Evolutionary conservation across 2,888 invertebrate genomes (phyloP).

Genomic region (Synanthedon myopaeformis): DNA sequence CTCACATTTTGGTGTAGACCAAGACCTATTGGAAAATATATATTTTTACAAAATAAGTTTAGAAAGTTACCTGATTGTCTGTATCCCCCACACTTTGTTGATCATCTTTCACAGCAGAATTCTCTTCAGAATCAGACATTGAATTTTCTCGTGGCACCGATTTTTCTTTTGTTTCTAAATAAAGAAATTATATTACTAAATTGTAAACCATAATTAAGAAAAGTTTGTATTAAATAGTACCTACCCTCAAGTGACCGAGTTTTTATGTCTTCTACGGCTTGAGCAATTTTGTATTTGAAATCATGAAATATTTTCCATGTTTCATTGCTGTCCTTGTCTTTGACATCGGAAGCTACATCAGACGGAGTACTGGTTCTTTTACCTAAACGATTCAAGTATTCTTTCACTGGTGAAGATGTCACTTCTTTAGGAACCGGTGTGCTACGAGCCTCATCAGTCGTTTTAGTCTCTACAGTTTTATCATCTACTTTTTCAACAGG

Average conservation of each 20-base stretch:
- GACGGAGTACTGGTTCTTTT: conserved; percentile 75
- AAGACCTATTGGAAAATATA: background rate
- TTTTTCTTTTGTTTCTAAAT: conserved; percentile 52
- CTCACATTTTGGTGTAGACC: too few species aligned
- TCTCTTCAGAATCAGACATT: conserved; percentile 75
- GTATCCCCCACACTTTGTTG: conserved; percentile 64
- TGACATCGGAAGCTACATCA: conserved; percentile 59
- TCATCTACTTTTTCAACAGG: conserved; percentile 38
- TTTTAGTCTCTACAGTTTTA: conserved; percentile 33
- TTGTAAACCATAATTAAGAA: too few species aligned
- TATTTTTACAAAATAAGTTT: background rate
- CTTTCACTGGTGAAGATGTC: conserved; percentile 66
- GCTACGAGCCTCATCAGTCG: conserved; percentile 27
- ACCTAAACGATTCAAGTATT: conserved; percentile 68
- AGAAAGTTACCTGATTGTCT: conserved; percentile 50
- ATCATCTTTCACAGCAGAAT: conserved; percentile 56
- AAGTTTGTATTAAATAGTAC: too few species aligned
- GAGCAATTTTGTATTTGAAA: conserved; percentile 79
- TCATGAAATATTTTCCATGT: conserved; percentile 81
- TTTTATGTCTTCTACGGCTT: conserved; percentile 82
- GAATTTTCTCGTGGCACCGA: conserved; percentile 72
- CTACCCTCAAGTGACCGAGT: conserved; percentile 73
- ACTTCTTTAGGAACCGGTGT: conserved; percentile 39
- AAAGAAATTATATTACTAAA: conserved; percentile 1
- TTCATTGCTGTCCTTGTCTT: conserved; percentile 61